These are phyloP conservation scores for Oreamnos americanus DNA, from an alignment of 2,113 vertebrate genomes.

Conservation along the genomic window DNA sequence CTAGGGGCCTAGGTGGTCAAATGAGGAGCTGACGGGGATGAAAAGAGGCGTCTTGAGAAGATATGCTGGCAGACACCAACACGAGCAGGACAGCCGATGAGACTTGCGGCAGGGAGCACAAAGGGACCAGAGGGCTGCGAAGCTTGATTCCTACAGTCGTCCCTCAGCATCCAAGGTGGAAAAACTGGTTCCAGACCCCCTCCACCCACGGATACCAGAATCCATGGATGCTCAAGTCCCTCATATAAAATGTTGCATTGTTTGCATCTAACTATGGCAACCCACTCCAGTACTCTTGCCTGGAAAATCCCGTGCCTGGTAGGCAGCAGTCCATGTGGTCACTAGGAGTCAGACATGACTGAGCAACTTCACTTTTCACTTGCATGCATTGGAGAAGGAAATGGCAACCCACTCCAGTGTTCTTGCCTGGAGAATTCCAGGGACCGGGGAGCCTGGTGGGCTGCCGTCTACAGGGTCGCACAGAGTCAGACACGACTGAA, in stretches of 20 bases:
- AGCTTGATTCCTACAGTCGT: accelerated
- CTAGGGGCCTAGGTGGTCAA: neutral
- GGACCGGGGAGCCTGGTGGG: no score
- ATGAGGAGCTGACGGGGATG: neutral
- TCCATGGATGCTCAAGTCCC: neutral
- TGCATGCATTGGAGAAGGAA: no score
- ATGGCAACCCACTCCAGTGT: no score
- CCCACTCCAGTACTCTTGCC: no score
- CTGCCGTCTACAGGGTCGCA: no score
- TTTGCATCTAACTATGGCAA: neutral
- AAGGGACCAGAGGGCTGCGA: neutral
- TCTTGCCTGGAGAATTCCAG: no score
- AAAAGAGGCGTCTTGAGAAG: neutral
- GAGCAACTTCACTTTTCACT: no score
- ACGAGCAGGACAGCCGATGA: neutral
- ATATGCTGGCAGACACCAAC: neutral
- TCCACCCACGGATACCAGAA: neutral
- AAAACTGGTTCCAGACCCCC: neutral
- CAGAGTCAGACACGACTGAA: no score
- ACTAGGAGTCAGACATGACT: no score
- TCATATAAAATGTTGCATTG: neutral
- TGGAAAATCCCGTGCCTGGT: no score
- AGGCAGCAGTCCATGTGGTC: no score
- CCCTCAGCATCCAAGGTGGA: neutral
- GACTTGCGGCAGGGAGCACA: accelerated